phyloP scores from a whole-genome alignment of 37 sponge, comb jelly and placozoan species.

The Eunapius fragilis region DNA sequence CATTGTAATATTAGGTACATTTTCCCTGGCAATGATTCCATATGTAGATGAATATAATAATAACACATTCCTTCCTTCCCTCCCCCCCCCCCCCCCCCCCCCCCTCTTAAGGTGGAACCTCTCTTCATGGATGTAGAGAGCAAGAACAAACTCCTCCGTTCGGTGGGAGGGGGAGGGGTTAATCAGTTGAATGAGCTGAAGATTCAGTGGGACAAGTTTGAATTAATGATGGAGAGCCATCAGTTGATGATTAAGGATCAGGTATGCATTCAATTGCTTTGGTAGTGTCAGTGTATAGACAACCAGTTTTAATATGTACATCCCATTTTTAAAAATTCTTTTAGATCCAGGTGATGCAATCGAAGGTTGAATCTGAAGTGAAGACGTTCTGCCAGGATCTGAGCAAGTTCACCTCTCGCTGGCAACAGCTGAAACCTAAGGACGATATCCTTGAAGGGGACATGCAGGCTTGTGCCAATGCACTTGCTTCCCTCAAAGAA shows the following conservation, averaged over 20 bases:
- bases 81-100: neutral
- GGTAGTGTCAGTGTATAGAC: neutral
- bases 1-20: too few species aligned
- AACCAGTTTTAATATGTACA: too few species aligned
- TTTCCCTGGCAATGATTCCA: too few species aligned
- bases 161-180: slow-evolving; percentile 87
- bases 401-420: slow-evolving; percentile 91
- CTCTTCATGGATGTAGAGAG: slow-evolving; percentile 81
- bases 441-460: slow-evolving; percentile 65
- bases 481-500: slow-evolving; percentile 85
- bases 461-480: slow-evolving; percentile 27
- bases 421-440: slow-evolving; percentile 94
- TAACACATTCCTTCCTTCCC: neutral
- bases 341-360: slow-evolving; percentile 69
- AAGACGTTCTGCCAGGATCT: slow-evolving; percentile 63
- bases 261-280: neutral
- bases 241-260: slow-evolving; percentile 95
- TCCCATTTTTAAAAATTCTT: too few species aligned
- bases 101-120: slow-evolving; percentile 69
- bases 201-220: slow-evolving; percentile 93
- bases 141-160: slow-evolving; percentile 90
- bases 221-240: slow-evolving; percentile 96
- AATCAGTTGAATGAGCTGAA: slow-evolving; percentile 75
- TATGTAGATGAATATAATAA: too few species aligned
- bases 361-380: slow-evolving; percentile 69